These are phyloP conservation scores for Atlantisia rogersi DNA, from an alignment of 2,113 vertebrate species.

Conservation along the genomic window DNA sequence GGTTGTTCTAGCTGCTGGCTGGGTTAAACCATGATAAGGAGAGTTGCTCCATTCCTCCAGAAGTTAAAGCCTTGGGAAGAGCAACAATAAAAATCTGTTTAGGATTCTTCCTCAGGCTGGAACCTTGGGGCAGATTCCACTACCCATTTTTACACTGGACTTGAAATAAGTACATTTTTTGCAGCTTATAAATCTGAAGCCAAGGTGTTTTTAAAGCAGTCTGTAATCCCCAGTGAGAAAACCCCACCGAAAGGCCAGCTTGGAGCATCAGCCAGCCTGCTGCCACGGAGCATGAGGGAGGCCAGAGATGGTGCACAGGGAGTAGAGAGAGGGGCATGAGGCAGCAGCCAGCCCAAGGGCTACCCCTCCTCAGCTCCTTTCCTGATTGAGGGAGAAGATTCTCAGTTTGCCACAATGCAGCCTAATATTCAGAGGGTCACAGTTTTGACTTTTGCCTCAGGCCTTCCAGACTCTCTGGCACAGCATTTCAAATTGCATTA, in stretches of 20 bases:
- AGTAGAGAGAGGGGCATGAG: not conserved
- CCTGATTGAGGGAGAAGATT: not conserved
- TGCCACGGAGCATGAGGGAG: not conserved
- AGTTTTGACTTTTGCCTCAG: not conserved
- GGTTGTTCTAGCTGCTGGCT: too few relatives aligned
- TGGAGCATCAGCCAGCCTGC: not conserved
- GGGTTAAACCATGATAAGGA: too few relatives aligned
- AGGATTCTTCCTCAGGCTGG: not conserved
- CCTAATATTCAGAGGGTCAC: not conserved
- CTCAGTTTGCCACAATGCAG: not conserved
- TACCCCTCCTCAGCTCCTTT: not conserved
- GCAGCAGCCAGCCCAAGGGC: not conserved
- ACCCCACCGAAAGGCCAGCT: not conserved
- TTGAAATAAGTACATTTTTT: not conserved
- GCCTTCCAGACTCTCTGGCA: not conserved
- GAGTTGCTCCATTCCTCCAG: not conserved
- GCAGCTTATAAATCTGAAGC: not conserved
- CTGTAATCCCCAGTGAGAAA: not conserved
- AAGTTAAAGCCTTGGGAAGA: not conserved
- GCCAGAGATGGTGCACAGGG: not conserved
- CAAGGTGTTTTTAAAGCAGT: not conserved
- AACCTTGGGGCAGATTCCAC: not conserved
- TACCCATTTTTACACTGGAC: not conserved
- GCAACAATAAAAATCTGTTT: not conserved
- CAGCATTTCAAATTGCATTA: conserved; percentile 7